Conservation (phyloP, 2,113 vertebrate species). For the Dendrocopos noguchii region DNA sequence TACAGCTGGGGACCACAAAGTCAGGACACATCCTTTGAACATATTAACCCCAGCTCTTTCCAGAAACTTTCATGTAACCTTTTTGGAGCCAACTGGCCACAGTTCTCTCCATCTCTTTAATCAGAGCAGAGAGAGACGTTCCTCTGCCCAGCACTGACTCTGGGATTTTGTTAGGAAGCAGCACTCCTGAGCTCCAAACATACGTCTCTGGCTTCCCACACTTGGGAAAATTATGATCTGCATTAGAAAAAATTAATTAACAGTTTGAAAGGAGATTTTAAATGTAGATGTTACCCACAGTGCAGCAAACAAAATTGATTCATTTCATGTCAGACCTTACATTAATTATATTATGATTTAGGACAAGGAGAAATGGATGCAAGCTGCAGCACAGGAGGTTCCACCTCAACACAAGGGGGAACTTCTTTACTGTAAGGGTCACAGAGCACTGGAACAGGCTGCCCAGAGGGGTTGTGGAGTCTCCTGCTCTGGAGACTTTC, state of each 20-base stretch:
- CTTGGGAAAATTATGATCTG: neutral
- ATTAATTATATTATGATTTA: neutral
- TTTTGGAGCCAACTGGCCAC: neutral
- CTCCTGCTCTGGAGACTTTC: too few relatives aligned
- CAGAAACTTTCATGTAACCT: neutral
- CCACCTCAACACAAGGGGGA: too few relatives aligned
- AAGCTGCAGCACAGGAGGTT: too few relatives aligned
- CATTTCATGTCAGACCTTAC: slow-evolving; percentile 20
- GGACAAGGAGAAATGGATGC: too few relatives aligned
- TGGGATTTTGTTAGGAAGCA: neutral
- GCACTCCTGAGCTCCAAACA: neutral
- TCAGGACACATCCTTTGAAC: neutral
- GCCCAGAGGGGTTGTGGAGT: too few relatives aligned
- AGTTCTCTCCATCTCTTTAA: neutral
- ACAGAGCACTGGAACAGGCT: too few relatives aligned
- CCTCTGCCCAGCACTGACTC: neutral
- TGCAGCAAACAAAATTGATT: slow-evolving; percentile 31
- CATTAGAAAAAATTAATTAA: slow-evolving; percentile 55
- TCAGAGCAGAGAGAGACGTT: neutral
- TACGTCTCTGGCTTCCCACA: neutral
- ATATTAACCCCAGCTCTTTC: neutral
- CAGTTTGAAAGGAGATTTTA: slow-evolving; percentile 32
- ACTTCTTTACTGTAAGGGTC: too few relatives aligned
- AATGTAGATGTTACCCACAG: neutral
- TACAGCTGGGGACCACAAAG: neutral